phyloP scores from a whole-genome alignment of 2,888 invertebrate genomes.

The Drosophila koepferae region DNA sequence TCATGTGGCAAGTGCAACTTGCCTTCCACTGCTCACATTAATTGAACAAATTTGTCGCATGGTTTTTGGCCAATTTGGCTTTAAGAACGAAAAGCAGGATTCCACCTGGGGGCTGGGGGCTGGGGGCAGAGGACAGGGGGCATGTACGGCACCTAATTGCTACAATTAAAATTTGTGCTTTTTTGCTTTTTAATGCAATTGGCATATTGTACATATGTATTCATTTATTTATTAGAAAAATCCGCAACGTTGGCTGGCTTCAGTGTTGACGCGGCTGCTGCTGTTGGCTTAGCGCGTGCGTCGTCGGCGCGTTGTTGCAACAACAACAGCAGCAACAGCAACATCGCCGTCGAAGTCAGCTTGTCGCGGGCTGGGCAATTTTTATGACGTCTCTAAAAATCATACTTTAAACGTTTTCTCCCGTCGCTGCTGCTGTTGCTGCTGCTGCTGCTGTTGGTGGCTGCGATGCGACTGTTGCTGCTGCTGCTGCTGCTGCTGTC shows the following conservation, averaged over 20 bases:
- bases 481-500: conserved; percentile 54
- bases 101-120: background rate
- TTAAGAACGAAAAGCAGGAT: conserved; percentile 9
- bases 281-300: conserved; percentile 61
- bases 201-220: conserved; percentile 14
- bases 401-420: conserved; percentile 85
- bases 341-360: conserved; percentile 42
- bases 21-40: conserved; percentile 41
- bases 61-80: conserved; percentile 17
- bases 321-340: conserved; percentile 15
- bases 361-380: conserved; percentile 81
- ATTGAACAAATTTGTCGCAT: conserved; percentile 50
- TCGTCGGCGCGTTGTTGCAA: conserved; percentile 44
- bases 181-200: conserved; percentile 15
- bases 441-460: conserved; percentile 81
- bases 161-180: background rate
- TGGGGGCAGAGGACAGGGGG: background rate
- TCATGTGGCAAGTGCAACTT: conserved; percentile 34
- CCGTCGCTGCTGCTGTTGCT: conserved; percentile 84
- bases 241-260: conserved; percentile 73
- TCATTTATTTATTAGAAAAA: conserved; percentile 66
- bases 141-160: conserved; percentile 3
- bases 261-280: conserved; percentile 18
- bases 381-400: conserved; percentile 86
- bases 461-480: conserved; percentile 51